phyloP scores from a whole-genome alignment of 2,888 invertebrate genomes.

The Platerodrilus igneus region DNA sequence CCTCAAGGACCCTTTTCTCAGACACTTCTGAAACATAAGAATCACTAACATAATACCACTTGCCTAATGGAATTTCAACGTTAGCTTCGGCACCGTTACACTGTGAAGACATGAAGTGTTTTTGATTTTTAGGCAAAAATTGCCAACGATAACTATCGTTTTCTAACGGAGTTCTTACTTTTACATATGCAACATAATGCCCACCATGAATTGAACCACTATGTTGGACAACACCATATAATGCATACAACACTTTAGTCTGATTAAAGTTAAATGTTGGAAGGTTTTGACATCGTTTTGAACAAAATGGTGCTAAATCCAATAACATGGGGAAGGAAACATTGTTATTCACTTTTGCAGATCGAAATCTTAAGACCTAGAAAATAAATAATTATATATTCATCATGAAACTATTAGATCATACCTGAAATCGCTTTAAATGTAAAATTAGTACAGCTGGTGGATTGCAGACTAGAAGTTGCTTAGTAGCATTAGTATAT shows the following conservation, averaged over 20 bases:
- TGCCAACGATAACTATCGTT: conserved; percentile 67
- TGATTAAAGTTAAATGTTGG: conserved; percentile 48
- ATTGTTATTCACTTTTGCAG: conserved; percentile 75
- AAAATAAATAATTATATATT: conserved; percentile 5
- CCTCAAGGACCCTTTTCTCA: conserved; percentile 73
- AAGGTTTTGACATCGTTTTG: conserved; percentile 57
- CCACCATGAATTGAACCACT: conserved; percentile 86
- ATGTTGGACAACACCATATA: conserved; percentile 95
- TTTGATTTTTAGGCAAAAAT: conserved; percentile 57
- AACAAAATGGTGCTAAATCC: conserved; percentile 89
- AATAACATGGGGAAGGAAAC: conserved; percentile 83
- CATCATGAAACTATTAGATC: not conserved
- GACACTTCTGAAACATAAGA: conserved; percentile 76
- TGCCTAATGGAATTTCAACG: conserved; percentile 59
- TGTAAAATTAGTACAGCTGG: conserved; percentile 94
- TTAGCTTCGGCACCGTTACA: conserved; percentile 45
- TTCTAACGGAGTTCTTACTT: conserved; percentile 65
- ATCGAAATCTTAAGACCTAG: conserved; percentile 52
- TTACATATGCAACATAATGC: conserved; percentile 93
- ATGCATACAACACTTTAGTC: conserved; percentile 66
- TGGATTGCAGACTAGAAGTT: conserved; percentile 82
- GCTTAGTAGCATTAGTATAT: conserved; percentile 77
- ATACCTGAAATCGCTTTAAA: conserved; percentile 89
- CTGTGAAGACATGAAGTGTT: conserved; percentile 39
- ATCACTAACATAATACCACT: conserved; percentile 95